Base-by-base conservation (phyloP, 2,113 vertebrate genomes). In the Mesitornis unicolor region DNA sequence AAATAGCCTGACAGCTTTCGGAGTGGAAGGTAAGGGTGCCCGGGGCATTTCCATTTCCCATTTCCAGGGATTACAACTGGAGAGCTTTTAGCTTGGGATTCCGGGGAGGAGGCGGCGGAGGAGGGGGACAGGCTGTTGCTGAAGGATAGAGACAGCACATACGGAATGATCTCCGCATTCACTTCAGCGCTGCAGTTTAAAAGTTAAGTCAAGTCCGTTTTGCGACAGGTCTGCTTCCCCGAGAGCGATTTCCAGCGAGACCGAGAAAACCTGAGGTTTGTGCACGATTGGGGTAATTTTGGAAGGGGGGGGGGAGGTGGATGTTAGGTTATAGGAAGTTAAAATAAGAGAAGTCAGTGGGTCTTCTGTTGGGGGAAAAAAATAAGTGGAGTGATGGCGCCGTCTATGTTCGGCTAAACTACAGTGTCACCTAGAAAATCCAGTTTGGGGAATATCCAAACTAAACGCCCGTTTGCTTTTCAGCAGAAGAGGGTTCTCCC, bases 1-100 rank as follows among this genome's bases (percentile, higher is more conserved):
- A 99, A 98, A 99, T 98, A 99, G 99, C 99, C 99, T 95, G 96
- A 98, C 98, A 99, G 99, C 98, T 98, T 99, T 99, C 99, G 98
- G 98, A 99, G 99, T 99, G 99, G 98, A 99, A 99, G 99, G 99
- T 99, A 99, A 99, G 98, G 90, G 93, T 75, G 78, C 60, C 83
- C 75, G 36, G 92, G 81, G 85, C 74, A 92, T 96, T 77, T 88
- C 93, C 79, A 77, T 94, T 95, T 95, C 91, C 81, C 92, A n/a
- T 90, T 70, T 92, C 81, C 73, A 68, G 94, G 96, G 93, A 93
- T 95, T 92, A 82, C 63, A 77, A 20, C 69, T 29, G 69, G 59
- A 83, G 80, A 96, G 95, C 82, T 74, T 53, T 68, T 22, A 84
- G 91, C 16, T 53, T n/a, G 91, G 89, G 69, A 89, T 96, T 96